phyloP scores from a whole-genome alignment of 2,888 invertebrate genomes.

The Cantharis lateralis region DNA sequence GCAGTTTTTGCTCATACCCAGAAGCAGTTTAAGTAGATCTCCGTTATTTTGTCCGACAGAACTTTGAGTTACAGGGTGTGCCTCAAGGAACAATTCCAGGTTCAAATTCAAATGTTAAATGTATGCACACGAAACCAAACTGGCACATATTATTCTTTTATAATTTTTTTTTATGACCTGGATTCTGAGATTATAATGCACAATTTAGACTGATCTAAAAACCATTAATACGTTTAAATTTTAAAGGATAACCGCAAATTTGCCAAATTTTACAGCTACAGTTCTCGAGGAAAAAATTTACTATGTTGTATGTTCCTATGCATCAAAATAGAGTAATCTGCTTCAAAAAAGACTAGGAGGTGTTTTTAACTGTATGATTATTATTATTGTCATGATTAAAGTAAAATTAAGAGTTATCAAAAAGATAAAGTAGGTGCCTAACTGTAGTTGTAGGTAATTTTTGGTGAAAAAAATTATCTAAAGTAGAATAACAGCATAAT shows the following conservation, averaged over 20 bases:
- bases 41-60: no score
- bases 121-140: no score
- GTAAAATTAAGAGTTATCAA: neutral
- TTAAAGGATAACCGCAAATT: neutral
- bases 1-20: no score
- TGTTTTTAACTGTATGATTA: neutral
- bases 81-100: no score
- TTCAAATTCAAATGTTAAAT: no score
- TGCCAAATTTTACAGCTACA: neutral
- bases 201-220: neutral
- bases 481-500: neutral
- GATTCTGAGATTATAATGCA: no score
- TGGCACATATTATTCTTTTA: no score
- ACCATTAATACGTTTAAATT: neutral
- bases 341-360: neutral
- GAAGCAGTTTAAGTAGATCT: no score
- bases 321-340: neutral
- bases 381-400: neutral
- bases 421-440: neutral
- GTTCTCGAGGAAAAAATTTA: neutral
- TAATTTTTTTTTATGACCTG: no score
- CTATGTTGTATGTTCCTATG: neutral
- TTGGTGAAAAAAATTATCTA: neutral
- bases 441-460: neutral
- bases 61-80: no score